Percentiles rank a stretch among this genome's conserved stretches.
Conservation (phyloP, 2,113 vertebrate genomes). For the Mobula birostris region DNA sequence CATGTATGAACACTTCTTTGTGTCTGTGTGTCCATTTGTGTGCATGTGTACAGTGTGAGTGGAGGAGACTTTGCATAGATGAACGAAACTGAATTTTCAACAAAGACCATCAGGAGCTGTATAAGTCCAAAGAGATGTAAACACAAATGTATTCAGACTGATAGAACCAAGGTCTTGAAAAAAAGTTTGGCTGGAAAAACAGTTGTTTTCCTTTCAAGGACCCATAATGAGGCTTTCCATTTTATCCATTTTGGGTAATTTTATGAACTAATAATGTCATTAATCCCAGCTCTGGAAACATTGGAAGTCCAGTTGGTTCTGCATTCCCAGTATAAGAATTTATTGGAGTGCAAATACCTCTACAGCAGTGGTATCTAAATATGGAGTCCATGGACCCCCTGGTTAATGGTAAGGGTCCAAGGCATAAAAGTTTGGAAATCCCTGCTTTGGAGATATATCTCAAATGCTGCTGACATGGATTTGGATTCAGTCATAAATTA, state of each 20-base stretch:
- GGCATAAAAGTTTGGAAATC: too few relatives aligned
- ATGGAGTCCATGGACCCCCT: too few relatives aligned
- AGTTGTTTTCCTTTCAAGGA: background rate
- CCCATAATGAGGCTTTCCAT: too few relatives aligned
- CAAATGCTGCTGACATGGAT: background rate
- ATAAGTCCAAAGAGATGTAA: background rate
- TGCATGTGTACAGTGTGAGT: background rate
- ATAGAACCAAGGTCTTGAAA: background rate
- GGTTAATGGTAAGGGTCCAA: too few relatives aligned
- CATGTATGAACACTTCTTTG: background rate
- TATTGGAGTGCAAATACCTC: background rate
- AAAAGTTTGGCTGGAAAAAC: background rate
- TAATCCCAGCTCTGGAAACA: background rate
- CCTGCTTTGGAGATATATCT: background rate
- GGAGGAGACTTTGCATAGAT: background rate
- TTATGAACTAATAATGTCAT: background rate
- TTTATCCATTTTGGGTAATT: background rate
- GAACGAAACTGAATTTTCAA: background rate
- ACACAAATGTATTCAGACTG: background rate
- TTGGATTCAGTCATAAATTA: background rate
- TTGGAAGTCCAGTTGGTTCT: background rate
- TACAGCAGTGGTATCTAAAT: too few relatives aligned
- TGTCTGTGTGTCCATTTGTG: background rate
- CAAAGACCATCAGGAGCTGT: background rate
- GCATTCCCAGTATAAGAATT: too few relatives aligned